Evolutionary conservation across 2,113 vertebrate species (phyloP).

Genomic region (Gorsachius goisagi): DNA sequence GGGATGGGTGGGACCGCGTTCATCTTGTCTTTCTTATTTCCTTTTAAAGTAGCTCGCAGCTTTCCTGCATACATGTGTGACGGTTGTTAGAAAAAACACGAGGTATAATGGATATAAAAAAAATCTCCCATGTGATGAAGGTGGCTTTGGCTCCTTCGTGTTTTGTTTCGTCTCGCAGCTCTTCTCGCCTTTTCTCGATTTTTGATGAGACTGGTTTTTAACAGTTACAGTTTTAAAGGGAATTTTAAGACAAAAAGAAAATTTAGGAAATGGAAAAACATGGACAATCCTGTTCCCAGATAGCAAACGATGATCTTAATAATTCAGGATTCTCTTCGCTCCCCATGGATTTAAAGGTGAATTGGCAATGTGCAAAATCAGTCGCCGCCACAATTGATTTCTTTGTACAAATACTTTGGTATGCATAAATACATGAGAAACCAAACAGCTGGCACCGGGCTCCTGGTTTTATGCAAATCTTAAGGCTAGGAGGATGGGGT

Average conservation of each 20-base stretch:
- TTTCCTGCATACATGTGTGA: neutral
- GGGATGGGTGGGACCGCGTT: neutral
- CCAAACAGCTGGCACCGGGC: neutral
- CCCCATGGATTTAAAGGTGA: neutral
- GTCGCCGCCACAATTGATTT: slow-evolving; percentile 6
- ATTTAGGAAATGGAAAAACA: neutral
- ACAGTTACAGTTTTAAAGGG: neutral
- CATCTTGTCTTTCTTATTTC: neutral
- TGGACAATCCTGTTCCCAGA: neutral
- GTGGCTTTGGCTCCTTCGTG: neutral
- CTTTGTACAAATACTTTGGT: neutral
- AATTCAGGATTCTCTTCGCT: neutral
- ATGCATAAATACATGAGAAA: slow-evolving; percentile 31
- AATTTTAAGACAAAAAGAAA: neutral
- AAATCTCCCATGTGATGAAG: neutral
- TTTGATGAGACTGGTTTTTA: neutral
- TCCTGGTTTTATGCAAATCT: neutral
- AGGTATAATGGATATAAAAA: neutral
- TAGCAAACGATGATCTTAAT: neutral
- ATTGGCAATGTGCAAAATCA: neutral
- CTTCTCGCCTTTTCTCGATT: neutral
- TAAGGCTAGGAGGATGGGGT: neutral
- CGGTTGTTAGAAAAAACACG: neutral
- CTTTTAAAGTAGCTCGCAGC: neutral
- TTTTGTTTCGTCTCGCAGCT: neutral